Percentiles rank a stretch among this genome's conserved stretches.
Conservation (phyloP, 1,140 invertebrate species). For the Saccostrea echinata region DNA sequence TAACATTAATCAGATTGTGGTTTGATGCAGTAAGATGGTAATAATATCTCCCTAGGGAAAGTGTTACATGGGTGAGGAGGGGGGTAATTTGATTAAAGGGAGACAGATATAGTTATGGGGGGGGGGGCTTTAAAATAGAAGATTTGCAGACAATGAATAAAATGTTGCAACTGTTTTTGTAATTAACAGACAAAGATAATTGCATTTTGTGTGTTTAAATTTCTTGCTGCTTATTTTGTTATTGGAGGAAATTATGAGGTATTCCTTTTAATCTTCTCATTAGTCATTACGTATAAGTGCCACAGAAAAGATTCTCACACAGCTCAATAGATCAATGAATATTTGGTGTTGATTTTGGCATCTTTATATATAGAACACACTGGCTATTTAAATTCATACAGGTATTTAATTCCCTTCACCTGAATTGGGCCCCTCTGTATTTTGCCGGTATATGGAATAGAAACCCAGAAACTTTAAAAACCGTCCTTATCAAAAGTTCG, state of each 20-base stretch:
- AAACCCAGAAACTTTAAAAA: conserved; percentile 27
- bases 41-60: conserved; percentile 25
- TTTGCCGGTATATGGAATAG: conserved; percentile 21
- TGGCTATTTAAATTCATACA: background rate
- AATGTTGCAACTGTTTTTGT: background rate
- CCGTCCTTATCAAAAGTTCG: conserved; percentile 30
- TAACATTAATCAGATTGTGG: background rate
- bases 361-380: background rate
- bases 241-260: background rate
- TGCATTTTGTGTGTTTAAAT: background rate
- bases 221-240: background rate
- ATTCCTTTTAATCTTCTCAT: background rate
- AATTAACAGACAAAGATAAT: background rate
- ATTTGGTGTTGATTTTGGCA: background rate
- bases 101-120: background rate
- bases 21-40: background rate
- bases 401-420: conserved; percentile 20
- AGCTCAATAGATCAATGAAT: no score
- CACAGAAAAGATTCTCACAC: background rate
- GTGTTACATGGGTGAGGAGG: background rate
- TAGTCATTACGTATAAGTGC: no score
- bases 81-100: background rate
- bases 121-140: background rate
- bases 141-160: background rate
- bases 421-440: background rate